Conservation (phyloP, 2,888 invertebrate genomes). For the Antitype chi region DNA sequence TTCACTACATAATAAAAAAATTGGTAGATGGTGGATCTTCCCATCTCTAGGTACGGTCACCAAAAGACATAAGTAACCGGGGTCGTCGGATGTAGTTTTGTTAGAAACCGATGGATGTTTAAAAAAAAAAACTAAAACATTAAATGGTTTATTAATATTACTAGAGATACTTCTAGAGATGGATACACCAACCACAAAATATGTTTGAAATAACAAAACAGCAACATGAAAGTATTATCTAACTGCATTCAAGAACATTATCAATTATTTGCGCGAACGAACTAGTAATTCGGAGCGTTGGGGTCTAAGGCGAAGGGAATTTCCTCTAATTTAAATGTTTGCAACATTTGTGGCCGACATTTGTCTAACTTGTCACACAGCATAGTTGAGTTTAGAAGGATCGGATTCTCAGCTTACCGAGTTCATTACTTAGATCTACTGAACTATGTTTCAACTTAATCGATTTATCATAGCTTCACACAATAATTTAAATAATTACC, state of each 20-base stretch:
- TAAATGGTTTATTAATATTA: too few relatives aligned
- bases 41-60: too few relatives aligned
- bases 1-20: not conserved
- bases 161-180: too few relatives aligned
- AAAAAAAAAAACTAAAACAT: too few relatives aligned
- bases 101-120: too few relatives aligned
- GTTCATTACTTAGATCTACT: conserved; percentile 44
- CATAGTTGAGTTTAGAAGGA: conserved; percentile 58
- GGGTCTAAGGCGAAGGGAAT: conserved; percentile 31
- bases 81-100: too few relatives aligned
- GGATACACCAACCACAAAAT: not conserved
- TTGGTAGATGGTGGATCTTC: not conserved
- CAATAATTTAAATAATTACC: conserved; percentile 27
- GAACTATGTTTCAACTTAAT: conserved; percentile 32
- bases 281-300: conserved; percentile 11
- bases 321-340: conserved; percentile 54
- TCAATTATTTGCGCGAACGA: not conserved
- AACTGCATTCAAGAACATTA: conserved; percentile 1
- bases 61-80: too few relatives aligned
- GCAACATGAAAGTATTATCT: not conserved
- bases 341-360: conserved; percentile 48
- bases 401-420: conserved; percentile 40
- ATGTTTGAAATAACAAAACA: not conserved
- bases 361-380: conserved; percentile 48
- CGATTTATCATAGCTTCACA: conserved; percentile 5